Percentiles rank a stretch among this genome's conserved stretches.
These are phyloP conservation scores for Calliphora vomitoria DNA, from an alignment of 2,888 invertebrate genomes.

Conservation along the genomic window DNA sequence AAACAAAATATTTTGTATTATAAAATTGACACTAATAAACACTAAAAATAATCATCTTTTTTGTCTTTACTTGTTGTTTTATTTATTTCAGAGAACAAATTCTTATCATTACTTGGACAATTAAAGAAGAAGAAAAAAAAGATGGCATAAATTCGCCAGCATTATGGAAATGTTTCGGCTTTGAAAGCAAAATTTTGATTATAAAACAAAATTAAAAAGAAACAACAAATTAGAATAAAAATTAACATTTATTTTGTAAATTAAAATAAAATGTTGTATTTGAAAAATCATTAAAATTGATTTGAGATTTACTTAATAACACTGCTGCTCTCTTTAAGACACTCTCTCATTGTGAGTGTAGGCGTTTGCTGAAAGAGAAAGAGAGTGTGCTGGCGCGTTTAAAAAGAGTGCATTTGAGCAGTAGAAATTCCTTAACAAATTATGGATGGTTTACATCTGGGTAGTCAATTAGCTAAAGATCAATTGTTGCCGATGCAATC, in stretches of 20 bases:
- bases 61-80: not conserved
- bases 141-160: not conserved
- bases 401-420: slow-evolving; percentile 21
- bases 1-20: not conserved
- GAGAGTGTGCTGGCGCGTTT: not conserved
- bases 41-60: not conserved
- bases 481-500: slow-evolving; percentile 67
- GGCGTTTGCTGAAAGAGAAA: not conserved
- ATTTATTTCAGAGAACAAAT: not conserved
- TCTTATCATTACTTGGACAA: not conserved
- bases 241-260: slow-evolving; percentile 19
- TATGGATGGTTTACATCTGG: slow-evolving; percentile 78
- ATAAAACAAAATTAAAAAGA: not conserved
- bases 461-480: slow-evolving; percentile 73
- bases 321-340: not conserved
- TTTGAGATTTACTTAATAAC: not conserved
- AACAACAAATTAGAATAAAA: not conserved
- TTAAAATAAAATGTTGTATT: slow-evolving; percentile 33
- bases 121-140: not conserved
- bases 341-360: too few relatives aligned
- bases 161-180: not conserved
- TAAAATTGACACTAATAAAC: not conserved
- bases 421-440: slow-evolving; percentile 37
- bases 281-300: slow-evolving; percentile 7
- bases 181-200: not conserved